Base-by-base conservation (phyloP, 1,140 invertebrate species). In the Atta colombica region DNA sequence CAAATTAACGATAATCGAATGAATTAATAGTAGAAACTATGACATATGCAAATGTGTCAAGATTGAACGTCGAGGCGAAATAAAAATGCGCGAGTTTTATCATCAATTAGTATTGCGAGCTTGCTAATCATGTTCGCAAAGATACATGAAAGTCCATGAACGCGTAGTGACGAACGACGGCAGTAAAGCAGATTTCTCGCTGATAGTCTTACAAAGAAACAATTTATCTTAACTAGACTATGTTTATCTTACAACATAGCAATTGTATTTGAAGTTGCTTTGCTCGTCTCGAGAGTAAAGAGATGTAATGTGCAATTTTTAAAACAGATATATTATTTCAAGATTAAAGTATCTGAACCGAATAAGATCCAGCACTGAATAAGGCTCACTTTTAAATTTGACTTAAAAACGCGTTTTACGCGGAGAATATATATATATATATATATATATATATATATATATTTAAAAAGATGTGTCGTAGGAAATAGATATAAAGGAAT, bases 61-160 rank as follows among this genome's bases (percentile, higher is more conserved):
- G 71, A 86, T 85, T 58, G 58, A 71, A 53, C 14, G 28, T 39
- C 18, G n/a, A 31, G 45, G 53, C 25, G 16, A 86, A 87, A 89
- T 88, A 86, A 89, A 88, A n/a, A 85, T 21, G 28, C 35, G 55
- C n/a, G 74, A 77, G 25, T 75, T 88, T 88, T 88, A 85, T 39
- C 75, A 45, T 77, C 58, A 78, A 88, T 90, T 90, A 90, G 75
- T 49, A 25, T 28, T 18, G 14, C 65, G 16, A n/a, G 39, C 31
- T 80, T 63, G 80, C 71, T 85, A 77, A 90, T 85, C 35, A 21
- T 14, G 39, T 66, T 25, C 65, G 53, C 75, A 18, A 66, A 60
- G 75, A 68, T 18, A 49, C 12, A 66, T 39, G 80, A 82, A 53
- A 72, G 69, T 16, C 25, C 25, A 60, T 28, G 35, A 31, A 72